Base-by-base conservation (phyloP, 2,888 invertebrate genomes). In the Vesta saturnalis region DNA sequence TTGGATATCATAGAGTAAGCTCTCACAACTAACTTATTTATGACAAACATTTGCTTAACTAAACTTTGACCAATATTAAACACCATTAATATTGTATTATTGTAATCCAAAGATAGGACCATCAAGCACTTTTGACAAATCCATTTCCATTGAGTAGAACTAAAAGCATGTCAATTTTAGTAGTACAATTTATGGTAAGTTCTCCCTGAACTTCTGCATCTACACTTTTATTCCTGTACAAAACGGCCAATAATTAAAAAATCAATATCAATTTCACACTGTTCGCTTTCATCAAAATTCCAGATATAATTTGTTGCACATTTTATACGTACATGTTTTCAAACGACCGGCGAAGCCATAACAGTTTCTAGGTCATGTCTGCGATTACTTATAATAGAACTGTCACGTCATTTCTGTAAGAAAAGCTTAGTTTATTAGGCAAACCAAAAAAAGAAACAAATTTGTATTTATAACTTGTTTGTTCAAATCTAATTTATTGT, bases 1-100 rank as follows among this genome's bases (percentile, higher is more conserved):
- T 49, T 65, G 59, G 63, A 57, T 62, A 55, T 15, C 39, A 52
- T 47, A 58, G 6, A 47, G 56, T 57, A 49, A 60, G 56, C 56
- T 58, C 54, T 64, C 23, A 47, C 49, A 10, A 23, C 47, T 16
- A 39, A 62, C 61, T 65, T 66, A 66, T 70, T 66, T 66, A 69
- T 64, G 21, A 16, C 49, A 21, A 35, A 43, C 64, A 35, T 55
- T 39, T 64, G 59, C 52, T 59, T 64, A 39, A 30, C 39, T 59
- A 43, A 59, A 64, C 56, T 35, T 14, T 55, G 8, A 55, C 55
- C 22, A 55, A 52, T 52, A 18, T 23, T 12, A 12, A 22, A 22
- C 23, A 14, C 12, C 39, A 39, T 39, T n/a, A 39, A 12, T 39
- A 39, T 39, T 4, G 8, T 39, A 39, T 39, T 39, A 8, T 39